A percentile compares a stretch with the other conserved stretches of the same genome.
phyloP scores from a whole-genome alignment of 1,140 invertebrate genomes.

The Pissodes strobi region DNA sequence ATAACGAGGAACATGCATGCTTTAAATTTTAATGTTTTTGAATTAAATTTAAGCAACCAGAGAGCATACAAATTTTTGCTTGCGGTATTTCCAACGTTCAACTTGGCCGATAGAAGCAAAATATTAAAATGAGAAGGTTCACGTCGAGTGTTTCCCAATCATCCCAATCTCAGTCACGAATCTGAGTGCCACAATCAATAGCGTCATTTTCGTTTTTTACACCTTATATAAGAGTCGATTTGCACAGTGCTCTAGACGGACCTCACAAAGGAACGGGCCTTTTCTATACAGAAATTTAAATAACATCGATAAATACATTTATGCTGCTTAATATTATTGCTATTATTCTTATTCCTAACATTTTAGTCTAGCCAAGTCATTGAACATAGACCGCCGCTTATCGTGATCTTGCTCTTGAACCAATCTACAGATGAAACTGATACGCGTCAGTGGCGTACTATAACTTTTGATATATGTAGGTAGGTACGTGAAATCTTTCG shows the following conservation, averaged over 20 bases:
- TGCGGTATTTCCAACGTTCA: no score
- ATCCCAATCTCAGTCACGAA: constrained; percentile 1
- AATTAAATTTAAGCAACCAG: no score
- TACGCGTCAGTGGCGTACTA: constrained; percentile 9
- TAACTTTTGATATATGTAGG: no score
- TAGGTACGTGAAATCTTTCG: no score
- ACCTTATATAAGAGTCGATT: constrained; percentile 14
- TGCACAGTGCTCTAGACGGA: not conserved
- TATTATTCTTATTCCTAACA: constrained; percentile 23
- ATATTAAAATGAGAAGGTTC: no score
- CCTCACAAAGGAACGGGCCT: constrained; percentile 1
- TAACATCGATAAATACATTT: constrained; percentile 21
- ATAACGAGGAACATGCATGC: no score
- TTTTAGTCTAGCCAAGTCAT: constrained; percentile 18
- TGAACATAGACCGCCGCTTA: constrained; percentile 20
- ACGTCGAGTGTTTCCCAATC: not conserved
- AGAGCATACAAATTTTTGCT: no score
- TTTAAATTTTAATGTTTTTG: no score
- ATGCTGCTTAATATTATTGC: constrained; percentile 19
- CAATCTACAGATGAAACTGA: constrained; percentile 20
- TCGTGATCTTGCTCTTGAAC: constrained; percentile 20
- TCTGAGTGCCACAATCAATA: not conserved
- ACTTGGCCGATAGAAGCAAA: no score
- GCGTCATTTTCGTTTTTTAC: constrained; percentile 4
- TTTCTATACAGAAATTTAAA: constrained; percentile 18